Conservation (phyloP, 2,113 vertebrate species). For the Struthidea cinerea region DNA sequence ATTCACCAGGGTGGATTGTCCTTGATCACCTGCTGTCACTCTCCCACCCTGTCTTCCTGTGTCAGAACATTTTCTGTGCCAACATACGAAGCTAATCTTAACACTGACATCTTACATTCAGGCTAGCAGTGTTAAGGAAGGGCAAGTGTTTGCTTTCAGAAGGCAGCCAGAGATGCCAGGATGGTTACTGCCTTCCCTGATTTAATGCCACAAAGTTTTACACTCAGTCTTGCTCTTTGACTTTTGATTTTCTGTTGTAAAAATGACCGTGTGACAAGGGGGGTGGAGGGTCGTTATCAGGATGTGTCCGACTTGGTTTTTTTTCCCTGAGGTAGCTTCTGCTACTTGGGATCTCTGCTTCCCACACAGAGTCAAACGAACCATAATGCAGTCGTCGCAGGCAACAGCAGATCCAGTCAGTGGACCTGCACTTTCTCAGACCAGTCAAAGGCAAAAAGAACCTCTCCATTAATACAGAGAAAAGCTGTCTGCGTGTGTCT, state of each 20-base stretch:
- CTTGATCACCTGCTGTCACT: background rate
- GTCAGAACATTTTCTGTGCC: background rate
- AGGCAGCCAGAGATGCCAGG: background rate
- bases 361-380: background rate
- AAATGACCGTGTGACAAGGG: background rate
- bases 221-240: background rate
- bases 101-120: background rate
- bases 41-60: background rate
- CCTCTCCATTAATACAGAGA: background rate
- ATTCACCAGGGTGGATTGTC: background rate
- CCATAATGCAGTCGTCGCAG: fast-evolving
- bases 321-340: background rate
- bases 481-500: background rate
- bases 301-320: background rate
- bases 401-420: background rate
- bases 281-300: fast-evolving
- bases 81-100: background rate
- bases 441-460: background rate
- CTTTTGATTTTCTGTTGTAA: background rate
- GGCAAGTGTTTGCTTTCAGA: background rate
- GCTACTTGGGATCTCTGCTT: background rate
- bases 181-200: background rate
- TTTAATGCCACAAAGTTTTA: background rate
- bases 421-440: background rate
- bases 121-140: background rate